phyloP scores from a whole-genome alignment of 1,140 invertebrate genomes.

The Diachasma alloeum region DNA sequence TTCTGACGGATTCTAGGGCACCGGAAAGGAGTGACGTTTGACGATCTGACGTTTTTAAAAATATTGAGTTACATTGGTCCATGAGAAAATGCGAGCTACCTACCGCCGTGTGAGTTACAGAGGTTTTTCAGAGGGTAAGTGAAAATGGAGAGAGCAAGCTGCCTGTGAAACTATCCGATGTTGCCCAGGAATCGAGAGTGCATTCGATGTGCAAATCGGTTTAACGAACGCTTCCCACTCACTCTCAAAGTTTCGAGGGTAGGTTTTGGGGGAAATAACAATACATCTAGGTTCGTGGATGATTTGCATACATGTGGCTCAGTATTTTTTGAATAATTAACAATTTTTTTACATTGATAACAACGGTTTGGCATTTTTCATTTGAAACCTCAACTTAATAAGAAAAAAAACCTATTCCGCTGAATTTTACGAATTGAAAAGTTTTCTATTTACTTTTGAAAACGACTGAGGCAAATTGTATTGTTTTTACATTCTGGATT shows the following conservation, averaged over 20 bases:
- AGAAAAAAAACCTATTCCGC: no score
- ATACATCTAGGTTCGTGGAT: not conserved
- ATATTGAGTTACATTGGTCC: not conserved
- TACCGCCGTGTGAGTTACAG: not conserved
- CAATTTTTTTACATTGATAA: not conserved
- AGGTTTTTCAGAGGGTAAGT: not conserved
- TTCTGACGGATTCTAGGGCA: not conserved
- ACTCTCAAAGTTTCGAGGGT: not conserved
- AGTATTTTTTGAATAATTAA: not conserved
- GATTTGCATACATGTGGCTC: not conserved
- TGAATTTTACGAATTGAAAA: no score
- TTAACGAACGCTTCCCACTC: slow-evolving; percentile 21
- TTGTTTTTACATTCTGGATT: no score
- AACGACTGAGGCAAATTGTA: no score
- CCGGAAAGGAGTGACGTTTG: slow-evolving; percentile 1
- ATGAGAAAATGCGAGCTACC: not conserved
- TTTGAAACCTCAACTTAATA: no score
- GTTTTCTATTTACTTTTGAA: no score
- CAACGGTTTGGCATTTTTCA: no score
- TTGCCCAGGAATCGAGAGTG: slow-evolving; percentile 21
- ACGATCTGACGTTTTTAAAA: not conserved
- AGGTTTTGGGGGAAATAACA: slow-evolving; percentile 12
- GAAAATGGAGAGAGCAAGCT: not conserved
- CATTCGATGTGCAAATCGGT: slow-evolving; percentile 39
- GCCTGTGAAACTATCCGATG: slow-evolving; percentile 22